A percentile compares a stretch with the other conserved stretches of the same genome.
phyloP scores from a whole-genome alignment of 2,888 invertebrate species.

The Hyposoter didymator region DNA sequence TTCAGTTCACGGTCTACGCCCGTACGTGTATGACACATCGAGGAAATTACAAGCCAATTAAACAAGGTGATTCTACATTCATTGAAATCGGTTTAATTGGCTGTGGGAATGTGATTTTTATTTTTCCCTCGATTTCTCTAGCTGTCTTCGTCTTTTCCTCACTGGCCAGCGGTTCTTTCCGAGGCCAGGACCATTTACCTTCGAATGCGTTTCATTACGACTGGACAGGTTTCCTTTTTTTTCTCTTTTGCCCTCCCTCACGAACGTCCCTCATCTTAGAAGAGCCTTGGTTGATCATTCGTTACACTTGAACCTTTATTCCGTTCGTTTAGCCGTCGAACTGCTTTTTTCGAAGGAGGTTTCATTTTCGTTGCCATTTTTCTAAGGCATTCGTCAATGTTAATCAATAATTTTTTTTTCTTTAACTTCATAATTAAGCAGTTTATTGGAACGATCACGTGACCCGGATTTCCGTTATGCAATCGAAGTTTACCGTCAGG shows the following conservation, averaged over 20 bases:
- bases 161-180: conserved; percentile 22
- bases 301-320: conserved; percentile 40
- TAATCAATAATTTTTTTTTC: background rate
- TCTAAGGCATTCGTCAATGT: background rate
- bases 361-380: background rate
- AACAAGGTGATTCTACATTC: conserved; percentile 75
- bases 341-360: background rate
- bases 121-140: conserved; percentile 24
- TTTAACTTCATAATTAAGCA: background rate
- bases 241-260: conserved; percentile 50
- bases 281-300: conserved; percentile 35
- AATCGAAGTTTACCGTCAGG: background rate
- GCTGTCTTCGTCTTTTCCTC: background rate
- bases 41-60: conserved; percentile 70
- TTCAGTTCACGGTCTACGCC: conserved; percentile 70
- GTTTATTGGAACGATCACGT: background rate
- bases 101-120: conserved; percentile 72
- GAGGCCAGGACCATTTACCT: conserved; percentile 60
- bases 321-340: background rate
- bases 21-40: conserved; percentile 63
- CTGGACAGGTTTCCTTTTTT: conserved; percentile 35
- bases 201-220: conserved; percentile 49
- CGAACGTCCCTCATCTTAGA: conserved; percentile 27
- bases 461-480: background rate
- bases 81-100: conserved; percentile 77